These are phyloP conservation scores for Ditylenchus weischeri DNA, from an alignment of 2,888 invertebrate species.

Conservation along the genomic window DNA sequence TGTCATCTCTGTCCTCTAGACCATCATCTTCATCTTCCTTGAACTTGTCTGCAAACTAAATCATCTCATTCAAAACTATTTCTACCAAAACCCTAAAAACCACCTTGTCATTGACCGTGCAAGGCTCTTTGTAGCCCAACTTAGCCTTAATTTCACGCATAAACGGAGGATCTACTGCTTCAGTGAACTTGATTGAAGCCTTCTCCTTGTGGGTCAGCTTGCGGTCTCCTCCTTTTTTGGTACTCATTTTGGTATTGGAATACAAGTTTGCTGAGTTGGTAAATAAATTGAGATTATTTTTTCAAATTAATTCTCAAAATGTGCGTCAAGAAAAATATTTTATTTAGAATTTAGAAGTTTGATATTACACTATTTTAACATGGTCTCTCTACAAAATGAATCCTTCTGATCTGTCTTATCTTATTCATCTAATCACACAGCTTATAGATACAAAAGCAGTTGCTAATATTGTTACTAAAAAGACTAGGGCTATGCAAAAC, in stretches of 20 bases:
- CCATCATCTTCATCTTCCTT: conserved; percentile 36
- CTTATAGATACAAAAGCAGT: too few relatives aligned
- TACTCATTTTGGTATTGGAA: neutral
- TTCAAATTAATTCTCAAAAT: too few relatives aligned
- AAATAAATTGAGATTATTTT: too few relatives aligned
- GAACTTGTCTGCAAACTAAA: conserved; percentile 19
- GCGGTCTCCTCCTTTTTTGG: neutral
- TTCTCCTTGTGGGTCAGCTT: conserved; percentile 12
- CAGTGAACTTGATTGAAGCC: conserved; percentile 28
- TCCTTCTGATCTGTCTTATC: too few relatives aligned
- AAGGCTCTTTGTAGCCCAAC: conserved; percentile 50
- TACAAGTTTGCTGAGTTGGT: neutral
- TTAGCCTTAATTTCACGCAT: conserved; percentile 49
- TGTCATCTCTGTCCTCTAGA: conserved; percentile 34
- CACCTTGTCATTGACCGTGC: conserved; percentile 53
- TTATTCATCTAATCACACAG: too few relatives aligned
- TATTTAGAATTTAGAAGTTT: too few relatives aligned
- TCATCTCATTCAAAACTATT: conserved; percentile 10
- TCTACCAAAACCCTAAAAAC: neutral
- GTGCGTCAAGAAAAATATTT: too few relatives aligned
- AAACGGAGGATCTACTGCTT: conserved; percentile 52
- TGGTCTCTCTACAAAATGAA: too few relatives aligned
- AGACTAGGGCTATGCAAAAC: too few relatives aligned
- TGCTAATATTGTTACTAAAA: too few relatives aligned
- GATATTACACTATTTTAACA: too few relatives aligned